Evolutionary conservation across 2,888 invertebrate species (phyloP), one percentile per base, ranked within the genome.

Genomic region (Sericinus montela): DNA sequence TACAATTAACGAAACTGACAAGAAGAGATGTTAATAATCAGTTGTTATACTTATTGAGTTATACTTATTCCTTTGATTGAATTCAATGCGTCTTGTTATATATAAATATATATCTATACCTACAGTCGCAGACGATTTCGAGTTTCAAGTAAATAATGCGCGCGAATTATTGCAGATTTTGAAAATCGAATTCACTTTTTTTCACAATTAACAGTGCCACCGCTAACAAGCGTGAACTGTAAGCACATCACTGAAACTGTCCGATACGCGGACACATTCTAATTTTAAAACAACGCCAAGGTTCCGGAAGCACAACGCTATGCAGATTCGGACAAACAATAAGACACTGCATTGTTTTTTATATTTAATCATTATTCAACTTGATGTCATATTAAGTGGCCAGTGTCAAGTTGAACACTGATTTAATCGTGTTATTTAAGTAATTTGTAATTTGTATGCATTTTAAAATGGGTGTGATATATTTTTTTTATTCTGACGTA

Each of bases 271-370:
- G n/a, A 46, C 39, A 43, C 44, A 48, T 39, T 54, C 55, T 49
- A 57, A 56, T 45, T 57, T 46, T 57, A 49, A 54, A 54, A 44
- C 50, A 32, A 35, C 51, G 39, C 38, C 57, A 54, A 54, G 57
- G 56, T 45, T 44, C 51, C 16, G 9, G 16, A 41, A 23, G 44
- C 7, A 11, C 13, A 25, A 16, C 42, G 37, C 42, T 43, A 38
- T 13, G 34, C 38, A 34, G 15, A 40, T 36, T 28, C 13, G 14
- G 11, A 38, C 36, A 32, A 43, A 34, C 48, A 43, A 38, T 44
- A 38, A 9, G 30, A 44, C 36, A 29, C 37, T 38, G 30, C 25
- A 30, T 48, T 48, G 45, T 46, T 32, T 16, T 42, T 13, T 11
- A 3, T 23, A 13, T 36, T 14, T 25, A 9, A 40, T 49, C 40